A percentile compares a stretch with the other conserved stretches of the same genome.
These are phyloP conservation scores for Cephus pulcher DNA, from an alignment of 2,888 invertebrate genomes.

Conservation along the genomic window DNA sequence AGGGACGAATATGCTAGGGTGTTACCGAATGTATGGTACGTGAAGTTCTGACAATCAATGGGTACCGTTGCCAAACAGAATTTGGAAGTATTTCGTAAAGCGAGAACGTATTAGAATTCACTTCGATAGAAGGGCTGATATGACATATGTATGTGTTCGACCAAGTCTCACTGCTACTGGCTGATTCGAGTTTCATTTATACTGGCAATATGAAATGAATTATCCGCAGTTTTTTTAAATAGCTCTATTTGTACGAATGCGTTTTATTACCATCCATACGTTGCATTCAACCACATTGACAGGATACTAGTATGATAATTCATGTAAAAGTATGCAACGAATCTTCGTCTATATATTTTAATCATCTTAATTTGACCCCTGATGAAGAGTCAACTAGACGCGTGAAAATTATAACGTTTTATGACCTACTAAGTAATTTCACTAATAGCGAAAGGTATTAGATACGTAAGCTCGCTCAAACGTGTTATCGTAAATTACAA, in stretches of 20 bases:
- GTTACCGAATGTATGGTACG: neutral
- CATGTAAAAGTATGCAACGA: neutral
- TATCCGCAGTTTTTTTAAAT: neutral
- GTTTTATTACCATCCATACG: neutral
- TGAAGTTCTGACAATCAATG: neutral
- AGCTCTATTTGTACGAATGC: neutral
- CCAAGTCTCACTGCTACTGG: neutral
- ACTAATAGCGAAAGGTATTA: neutral
- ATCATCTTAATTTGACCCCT: neutral
- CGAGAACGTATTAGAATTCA: neutral
- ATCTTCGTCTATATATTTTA: neutral
- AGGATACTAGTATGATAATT: neutral
- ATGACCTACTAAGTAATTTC: neutral
- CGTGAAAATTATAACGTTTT: neutral
- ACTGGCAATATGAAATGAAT: neutral
- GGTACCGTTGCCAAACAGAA: neutral
- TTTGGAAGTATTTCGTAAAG: neutral
- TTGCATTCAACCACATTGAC: neutral
- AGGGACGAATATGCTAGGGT: neutral
- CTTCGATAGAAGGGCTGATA: neutral
- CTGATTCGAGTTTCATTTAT: neutral
- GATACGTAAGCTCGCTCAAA: neutral
- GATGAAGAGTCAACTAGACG: neutral
- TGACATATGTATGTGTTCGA: neutral
- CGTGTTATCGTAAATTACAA: neutral